Conservation (phyloP, 2,113 vertebrate species). For the Cyprinodon tularosa region DNA sequence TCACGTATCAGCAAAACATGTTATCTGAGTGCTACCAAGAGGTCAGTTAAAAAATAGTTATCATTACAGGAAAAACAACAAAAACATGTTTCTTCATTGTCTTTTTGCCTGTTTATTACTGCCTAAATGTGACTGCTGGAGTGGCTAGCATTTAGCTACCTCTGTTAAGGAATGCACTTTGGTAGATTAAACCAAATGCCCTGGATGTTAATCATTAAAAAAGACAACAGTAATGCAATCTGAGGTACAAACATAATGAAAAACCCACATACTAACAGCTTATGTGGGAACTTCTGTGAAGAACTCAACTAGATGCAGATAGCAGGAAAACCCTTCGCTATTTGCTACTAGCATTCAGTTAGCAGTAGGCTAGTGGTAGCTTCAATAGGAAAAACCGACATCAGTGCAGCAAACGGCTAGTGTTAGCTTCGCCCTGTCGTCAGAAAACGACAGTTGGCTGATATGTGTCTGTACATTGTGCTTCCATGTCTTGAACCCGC, state of each 20-base stretch:
- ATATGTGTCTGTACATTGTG: slow-evolving; percentile 74
- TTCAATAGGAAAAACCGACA: slow-evolving; percentile 58
- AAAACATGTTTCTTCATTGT: not conserved
- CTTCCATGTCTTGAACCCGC: slow-evolving; percentile 52
- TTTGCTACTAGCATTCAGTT: slow-evolving; percentile 78
- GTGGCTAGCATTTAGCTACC: slow-evolving; percentile 56
- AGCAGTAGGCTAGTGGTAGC: slow-evolving; percentile 64
- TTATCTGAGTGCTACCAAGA: slow-evolving; percentile 42
- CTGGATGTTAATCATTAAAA: slow-evolving; percentile 79
- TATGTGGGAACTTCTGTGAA: slow-evolving; percentile 3
- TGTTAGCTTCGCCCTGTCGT: slow-evolving; percentile 69
- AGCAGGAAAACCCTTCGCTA: slow-evolving; percentile 33
- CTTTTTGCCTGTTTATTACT: slow-evolving; percentile 19
- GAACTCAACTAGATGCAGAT: slow-evolving; percentile 7
- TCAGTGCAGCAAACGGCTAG: slow-evolving; percentile 69
- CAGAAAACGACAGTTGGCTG: slow-evolving; percentile 61
- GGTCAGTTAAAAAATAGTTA: slow-evolving; percentile 31
- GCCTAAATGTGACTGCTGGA: slow-evolving; percentile 27
- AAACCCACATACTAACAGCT: slow-evolving; percentile 44
- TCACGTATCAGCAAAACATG: slow-evolving; percentile 3
- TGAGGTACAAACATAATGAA: slow-evolving; percentile 79
- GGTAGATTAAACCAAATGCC: slow-evolving; percentile 96
- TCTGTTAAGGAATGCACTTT: slow-evolving; percentile 97
- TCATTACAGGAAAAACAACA: slow-evolving; percentile 5
- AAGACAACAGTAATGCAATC: slow-evolving; percentile 64